Evolutionary conservation across 2,797 vertebrate genomes (phyloP).

Genomic region (Brotula barbata): DNA sequence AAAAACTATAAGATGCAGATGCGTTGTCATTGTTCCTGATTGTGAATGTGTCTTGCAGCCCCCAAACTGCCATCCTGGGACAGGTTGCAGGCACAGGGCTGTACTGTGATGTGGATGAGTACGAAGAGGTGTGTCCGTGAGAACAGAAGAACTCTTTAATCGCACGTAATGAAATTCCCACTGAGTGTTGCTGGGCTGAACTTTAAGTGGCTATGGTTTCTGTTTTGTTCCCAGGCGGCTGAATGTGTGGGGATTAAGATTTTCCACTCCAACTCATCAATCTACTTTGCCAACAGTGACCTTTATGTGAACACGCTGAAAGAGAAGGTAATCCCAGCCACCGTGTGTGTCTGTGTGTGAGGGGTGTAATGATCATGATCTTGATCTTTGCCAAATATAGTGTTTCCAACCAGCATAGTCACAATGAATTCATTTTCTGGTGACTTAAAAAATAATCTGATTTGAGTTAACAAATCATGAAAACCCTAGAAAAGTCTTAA

Average conservation of each 20-base stretch:
- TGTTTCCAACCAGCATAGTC: too few relatives aligned
- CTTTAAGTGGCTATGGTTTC: constrained; percentile 2
- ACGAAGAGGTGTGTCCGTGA: constrained; percentile 85
- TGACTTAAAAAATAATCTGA: too few relatives aligned
- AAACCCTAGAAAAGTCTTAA: too few relatives aligned
- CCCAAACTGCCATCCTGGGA: constrained; percentile 87
- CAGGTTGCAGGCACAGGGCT: constrained; percentile 86
- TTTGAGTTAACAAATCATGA: too few relatives aligned
- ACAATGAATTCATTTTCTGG: too few relatives aligned
- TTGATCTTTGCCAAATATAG: too few relatives aligned
- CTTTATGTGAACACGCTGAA: constrained; percentile 86
- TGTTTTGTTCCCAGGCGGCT: constrained; percentile 79
- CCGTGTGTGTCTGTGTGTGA: constrained; percentile 1
- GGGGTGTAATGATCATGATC: too few relatives aligned
- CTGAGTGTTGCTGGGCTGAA: not conserved
- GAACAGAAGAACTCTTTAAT: not conserved
- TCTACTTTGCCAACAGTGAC: constrained; percentile 97
- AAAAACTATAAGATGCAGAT: not conserved
- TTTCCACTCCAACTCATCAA: constrained; percentile 91
- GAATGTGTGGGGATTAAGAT: constrained; percentile 95
- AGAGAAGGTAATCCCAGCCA: constrained; percentile 83
- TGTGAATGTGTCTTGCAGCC: constrained; percentile 69
- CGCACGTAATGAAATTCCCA: not conserved
- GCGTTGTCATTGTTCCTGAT: not conserved
- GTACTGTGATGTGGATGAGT: constrained; percentile 88